Evolutionary conservation across 35 echinoderm and acorn worm species (phyloP).

Genomic region (Eucidaris tribuloides): DNA sequence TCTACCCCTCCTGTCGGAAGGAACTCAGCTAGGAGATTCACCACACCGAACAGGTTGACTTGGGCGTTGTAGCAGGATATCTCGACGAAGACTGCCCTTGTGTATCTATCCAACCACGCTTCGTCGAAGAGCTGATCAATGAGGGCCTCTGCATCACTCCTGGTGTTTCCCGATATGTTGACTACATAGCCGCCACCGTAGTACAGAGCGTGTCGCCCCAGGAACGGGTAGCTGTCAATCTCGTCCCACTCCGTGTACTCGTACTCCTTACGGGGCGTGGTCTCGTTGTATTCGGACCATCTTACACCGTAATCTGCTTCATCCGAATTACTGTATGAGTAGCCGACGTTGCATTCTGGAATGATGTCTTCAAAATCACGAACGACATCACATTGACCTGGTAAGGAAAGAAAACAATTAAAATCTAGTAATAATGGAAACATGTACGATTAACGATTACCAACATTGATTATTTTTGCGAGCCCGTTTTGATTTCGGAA

Average conservation of each 20-base stretch:
- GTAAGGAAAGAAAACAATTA: neutral
- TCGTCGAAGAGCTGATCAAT: slow-evolving; percentile 51
- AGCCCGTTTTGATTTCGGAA: too few species aligned
- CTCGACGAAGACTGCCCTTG: slow-evolving; percentile 80
- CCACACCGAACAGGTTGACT: slow-evolving; percentile 78
- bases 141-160: neutral
- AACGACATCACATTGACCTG: slow-evolving; percentile 51
- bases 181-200: slow-evolving; percentile 77
- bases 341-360: slow-evolving; percentile 48
- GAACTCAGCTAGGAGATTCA: slow-evolving; percentile 76
- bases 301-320: slow-evolving; percentile 39
- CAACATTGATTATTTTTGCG: too few species aligned
- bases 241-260: slow-evolving; percentile 43
- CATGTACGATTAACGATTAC: too few species aligned
- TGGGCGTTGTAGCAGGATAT: slow-evolving; percentile 79
- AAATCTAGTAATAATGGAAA: too few species aligned
- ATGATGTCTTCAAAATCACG: slow-evolving; percentile 26
- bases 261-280: slow-evolving; percentile 45
- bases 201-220: slow-evolving; percentile 78
- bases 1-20: slow-evolving; percentile 70
- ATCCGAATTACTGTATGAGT: slow-evolving; percentile 44
- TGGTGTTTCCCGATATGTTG: slow-evolving; percentile 15
- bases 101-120: slow-evolving; percentile 81
- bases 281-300: slow-evolving; percentile 61
- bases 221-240: slow-evolving; percentile 75